Percentiles rank a stretch among this genome's conserved stretches.
These are phyloP conservation scores for Eueides isabella DNA, from an alignment of 1,140 invertebrate species.

Conservation along the genomic window DNA sequence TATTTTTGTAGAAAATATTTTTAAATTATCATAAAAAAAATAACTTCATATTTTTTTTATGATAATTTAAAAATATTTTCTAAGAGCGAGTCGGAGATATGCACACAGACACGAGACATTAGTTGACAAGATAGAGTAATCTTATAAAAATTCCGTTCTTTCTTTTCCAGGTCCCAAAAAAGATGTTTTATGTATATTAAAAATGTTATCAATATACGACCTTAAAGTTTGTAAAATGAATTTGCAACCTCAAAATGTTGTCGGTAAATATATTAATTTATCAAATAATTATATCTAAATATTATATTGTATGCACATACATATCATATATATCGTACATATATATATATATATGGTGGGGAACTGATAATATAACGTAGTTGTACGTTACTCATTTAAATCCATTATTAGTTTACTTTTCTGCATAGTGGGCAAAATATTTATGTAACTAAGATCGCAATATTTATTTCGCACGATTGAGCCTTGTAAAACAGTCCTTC, in stretches of 20 bases:
- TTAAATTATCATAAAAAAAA: background rate
- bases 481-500: background rate
- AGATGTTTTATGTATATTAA: background rate
- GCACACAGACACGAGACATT: too few relatives aligned
- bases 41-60: too few relatives aligned
- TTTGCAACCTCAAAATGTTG: background rate
- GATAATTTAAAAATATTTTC: background rate
- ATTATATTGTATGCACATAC: too few relatives aligned
- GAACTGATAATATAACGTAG: too few relatives aligned
- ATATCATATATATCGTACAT: too few relatives aligned
- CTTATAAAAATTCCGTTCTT: too few relatives aligned
- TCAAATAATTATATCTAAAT: background rate
- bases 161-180: too few relatives aligned
- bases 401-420: too few relatives aligned
- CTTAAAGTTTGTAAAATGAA: background rate
- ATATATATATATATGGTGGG: too few relatives aligned
- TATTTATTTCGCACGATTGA: slow-evolving; percentile 9
- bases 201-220: background rate
- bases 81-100: too few relatives aligned
- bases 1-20: background rate
- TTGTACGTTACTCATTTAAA: background rate
- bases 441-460: background rate
- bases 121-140: too few relatives aligned
- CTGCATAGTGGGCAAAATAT: background rate
- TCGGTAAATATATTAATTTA: background rate